These are phyloP conservation scores for Sialis lutaria DNA, from an alignment of 2,888 invertebrate genomes.

Conservation along the genomic window DNA sequence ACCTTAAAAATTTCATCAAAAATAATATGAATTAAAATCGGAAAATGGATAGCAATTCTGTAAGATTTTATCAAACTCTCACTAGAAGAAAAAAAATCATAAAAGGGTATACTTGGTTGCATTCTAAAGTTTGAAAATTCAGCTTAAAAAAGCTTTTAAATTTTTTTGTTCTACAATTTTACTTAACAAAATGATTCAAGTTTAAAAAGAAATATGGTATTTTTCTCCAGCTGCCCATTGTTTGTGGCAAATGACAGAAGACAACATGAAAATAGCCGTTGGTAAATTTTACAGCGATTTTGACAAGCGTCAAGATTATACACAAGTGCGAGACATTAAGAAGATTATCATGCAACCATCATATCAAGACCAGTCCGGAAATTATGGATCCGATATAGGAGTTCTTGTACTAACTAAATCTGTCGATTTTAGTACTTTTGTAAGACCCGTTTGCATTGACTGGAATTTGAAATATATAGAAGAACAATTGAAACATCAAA, in stretches of 20 bases:
- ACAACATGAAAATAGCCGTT: conserved; percentile 19
- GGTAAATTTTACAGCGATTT: conserved; percentile 22
- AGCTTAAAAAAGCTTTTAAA: too few species aligned
- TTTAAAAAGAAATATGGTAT: not conserved
- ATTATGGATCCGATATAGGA: conserved; percentile 39
- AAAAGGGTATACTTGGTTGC: too few species aligned
- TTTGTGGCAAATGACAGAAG: conserved; percentile 21
- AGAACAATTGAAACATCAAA: conserved; percentile 12
- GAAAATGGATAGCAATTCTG: too few species aligned
- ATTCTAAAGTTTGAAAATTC: too few species aligned
- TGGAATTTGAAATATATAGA: conserved; percentile 18
- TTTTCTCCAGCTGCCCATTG: conserved; percentile 24
- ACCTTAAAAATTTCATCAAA: too few species aligned
- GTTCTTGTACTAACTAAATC: conserved; percentile 25
- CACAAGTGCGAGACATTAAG: conserved; percentile 22
- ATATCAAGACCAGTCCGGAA: conserved; percentile 29
- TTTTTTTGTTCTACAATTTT: too few species aligned
- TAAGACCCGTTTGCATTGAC: conserved; percentile 34
- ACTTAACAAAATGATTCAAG: too few species aligned
- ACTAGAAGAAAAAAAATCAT: too few species aligned
- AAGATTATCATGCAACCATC: conserved; percentile 25
- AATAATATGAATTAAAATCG: too few species aligned
- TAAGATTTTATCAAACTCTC: too few species aligned
- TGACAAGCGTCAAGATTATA: conserved; percentile 13
- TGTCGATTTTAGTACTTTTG: conserved; percentile 23